These are phyloP conservation scores for Oryzaephilus surinamensis DNA, from an alignment of 1,140 invertebrate genomes.

Conservation along the genomic window DNA sequence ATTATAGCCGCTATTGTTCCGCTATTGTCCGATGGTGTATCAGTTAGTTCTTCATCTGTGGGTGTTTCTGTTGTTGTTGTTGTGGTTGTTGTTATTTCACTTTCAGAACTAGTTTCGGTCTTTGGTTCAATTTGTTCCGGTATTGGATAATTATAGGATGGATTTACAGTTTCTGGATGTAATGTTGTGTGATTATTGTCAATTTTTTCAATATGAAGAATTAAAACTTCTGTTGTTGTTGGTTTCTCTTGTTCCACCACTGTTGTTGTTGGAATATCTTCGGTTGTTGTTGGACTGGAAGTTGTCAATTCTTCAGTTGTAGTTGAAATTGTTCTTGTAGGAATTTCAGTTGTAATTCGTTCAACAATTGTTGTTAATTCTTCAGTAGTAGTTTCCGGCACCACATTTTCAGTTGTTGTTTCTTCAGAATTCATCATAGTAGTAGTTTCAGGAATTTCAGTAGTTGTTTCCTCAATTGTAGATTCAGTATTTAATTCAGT, in stretches of 20 bases:
- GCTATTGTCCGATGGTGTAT: conserved; percentile 3
- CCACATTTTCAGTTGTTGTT: neutral
- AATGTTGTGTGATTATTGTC: too few species aligned
- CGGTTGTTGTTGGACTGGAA: conserved; percentile 1
- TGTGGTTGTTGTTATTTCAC: neutral
- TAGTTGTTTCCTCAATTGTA: conserved; percentile 6
- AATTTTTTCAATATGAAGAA: too few species aligned
- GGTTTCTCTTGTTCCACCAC: too few species aligned
- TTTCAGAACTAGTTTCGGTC: neutral
- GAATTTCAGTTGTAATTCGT: conserved; percentile 3
- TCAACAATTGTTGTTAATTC: conserved; percentile 8
- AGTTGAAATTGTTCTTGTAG: conserved; percentile 1
- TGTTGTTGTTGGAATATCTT: neutral
- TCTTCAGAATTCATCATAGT: too few species aligned
- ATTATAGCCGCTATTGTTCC: conserved; percentile 34
- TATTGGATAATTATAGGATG: neutral
- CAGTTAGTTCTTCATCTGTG: conserved; percentile 5
- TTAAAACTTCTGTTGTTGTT: neutral
- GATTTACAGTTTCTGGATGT: neutral
- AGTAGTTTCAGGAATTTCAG: conserved; percentile 2
- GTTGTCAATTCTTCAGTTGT: conserved; percentile 10
- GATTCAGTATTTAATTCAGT: conserved; percentile 1
- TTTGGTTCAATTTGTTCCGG: neutral
- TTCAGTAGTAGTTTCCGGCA: conserved; percentile 6
- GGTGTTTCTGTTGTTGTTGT: neutral